Evolutionary conservation across 2,113 vertebrate genomes (phyloP).

Genomic region (Macrotus californicus): DNA sequence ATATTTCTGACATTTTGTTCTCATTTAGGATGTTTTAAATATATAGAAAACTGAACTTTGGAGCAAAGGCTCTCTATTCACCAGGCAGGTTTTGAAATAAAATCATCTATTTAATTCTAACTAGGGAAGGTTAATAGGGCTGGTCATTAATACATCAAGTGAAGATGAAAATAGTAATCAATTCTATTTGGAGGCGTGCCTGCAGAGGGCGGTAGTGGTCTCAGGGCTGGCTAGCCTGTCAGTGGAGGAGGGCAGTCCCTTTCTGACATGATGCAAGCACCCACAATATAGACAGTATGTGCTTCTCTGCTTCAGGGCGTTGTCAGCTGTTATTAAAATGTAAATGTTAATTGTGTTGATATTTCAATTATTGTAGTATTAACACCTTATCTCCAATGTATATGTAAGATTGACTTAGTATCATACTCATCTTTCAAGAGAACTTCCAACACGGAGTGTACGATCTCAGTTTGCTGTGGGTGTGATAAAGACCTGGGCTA

Average conservation of each 20-base stretch:
- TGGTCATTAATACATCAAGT: background rate
- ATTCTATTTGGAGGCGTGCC: background rate
- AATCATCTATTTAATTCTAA: background rate
- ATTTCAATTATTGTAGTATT: background rate
- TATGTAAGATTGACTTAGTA: background rate
- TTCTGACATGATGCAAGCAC: background rate
- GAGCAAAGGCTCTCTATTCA: background rate
- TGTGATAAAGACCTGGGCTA: background rate
- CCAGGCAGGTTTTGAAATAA: background rate
- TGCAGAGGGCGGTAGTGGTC: background rate
- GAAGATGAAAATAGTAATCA: background rate
- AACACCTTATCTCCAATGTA: background rate
- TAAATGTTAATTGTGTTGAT: background rate
- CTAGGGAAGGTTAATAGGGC: background rate
- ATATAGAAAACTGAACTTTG: background rate
- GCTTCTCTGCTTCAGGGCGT: background rate
- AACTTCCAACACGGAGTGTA: background rate
- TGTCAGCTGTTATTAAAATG: background rate
- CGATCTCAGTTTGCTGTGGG: background rate
- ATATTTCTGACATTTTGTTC: slow-evolving; percentile 10
- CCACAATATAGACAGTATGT: background rate
- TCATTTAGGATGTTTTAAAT: slow-evolving; percentile 15
- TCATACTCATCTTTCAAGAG: background rate
- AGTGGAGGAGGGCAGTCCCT: background rate
- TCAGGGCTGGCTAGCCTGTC: background rate